A percentile compares a stretch with the other conserved stretches of the same genome.
Evolutionary conservation across 1,140 invertebrate genomes (phyloP).

Genomic region (Diabrotica undecimpunctata): DNA sequence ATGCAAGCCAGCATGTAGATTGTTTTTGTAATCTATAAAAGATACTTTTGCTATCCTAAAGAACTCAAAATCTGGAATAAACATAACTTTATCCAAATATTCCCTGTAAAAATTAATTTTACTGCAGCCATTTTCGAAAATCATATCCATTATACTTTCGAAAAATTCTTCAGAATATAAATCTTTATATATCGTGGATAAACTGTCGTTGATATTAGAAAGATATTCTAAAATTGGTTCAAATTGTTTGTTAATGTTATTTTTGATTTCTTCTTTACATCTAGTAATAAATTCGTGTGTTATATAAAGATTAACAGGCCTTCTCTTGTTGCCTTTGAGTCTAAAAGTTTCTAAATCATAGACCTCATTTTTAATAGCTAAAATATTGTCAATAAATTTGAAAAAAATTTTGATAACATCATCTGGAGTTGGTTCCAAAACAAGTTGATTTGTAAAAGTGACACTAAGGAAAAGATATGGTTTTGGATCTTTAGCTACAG

Average conservation of each 20-base stretch:
- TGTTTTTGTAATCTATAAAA: conserved; percentile 28
- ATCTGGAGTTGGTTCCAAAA: conserved; percentile 25
- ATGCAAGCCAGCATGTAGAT: conserved; percentile 24
- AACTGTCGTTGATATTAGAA: conserved; percentile 23
- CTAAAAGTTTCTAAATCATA: neutral
- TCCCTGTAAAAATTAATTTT: conserved; percentile 31
- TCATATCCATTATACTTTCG: conserved; percentile 25
- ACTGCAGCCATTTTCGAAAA: conserved; percentile 33
- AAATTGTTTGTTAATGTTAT: conserved; percentile 29
- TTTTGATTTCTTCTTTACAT: conserved; percentile 23
- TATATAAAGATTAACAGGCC: conserved; percentile 26
- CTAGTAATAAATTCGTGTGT: conserved; percentile 34
- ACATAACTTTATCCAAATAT: conserved; percentile 29
- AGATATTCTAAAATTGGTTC: conserved; percentile 29
- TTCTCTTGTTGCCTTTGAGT: conserved; percentile 29
- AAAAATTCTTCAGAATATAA: conserved; percentile 22
- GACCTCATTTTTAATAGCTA: conserved; percentile 15
- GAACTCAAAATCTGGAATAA: conserved; percentile 34
- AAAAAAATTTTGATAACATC: conserved; percentile 22
- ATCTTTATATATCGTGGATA: conserved; percentile 27
- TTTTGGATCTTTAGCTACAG: conserved; percentile 18
- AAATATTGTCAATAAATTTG: conserved; percentile 29
- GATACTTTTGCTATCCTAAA: conserved; percentile 31
- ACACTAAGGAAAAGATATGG: conserved; percentile 32
- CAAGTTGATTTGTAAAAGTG: conserved; percentile 25